Evolutionary conservation across 2,888 invertebrate species (phyloP).

Genomic region (Lepidochrysops patricia): DNA sequence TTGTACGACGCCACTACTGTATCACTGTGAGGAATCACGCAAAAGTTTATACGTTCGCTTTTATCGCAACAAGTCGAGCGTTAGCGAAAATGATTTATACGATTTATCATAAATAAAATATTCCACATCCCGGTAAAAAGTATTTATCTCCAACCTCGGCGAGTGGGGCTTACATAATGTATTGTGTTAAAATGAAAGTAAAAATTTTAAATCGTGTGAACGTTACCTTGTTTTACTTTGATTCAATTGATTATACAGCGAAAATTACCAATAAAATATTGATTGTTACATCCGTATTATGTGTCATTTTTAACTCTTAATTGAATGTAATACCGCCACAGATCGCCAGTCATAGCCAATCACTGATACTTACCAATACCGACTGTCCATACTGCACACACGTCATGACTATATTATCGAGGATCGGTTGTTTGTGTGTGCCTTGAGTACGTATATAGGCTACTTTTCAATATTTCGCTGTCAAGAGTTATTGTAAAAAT

Average conservation of each 20-base stretch:
- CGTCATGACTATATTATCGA: no score
- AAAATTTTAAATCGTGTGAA: not conserved
- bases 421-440: no score
- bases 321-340: no score
- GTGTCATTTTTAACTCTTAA: no score
- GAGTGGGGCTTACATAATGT: constrained; percentile 19
- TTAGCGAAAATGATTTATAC: constrained; percentile 70
- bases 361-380: no score
- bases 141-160: constrained; percentile 39
- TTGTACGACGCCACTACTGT: constrained; percentile 36
- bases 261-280: no score
- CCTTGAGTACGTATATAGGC: no score
- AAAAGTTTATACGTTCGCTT: constrained; percentile 68
- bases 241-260: not conserved
- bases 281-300: no score
- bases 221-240: not conserved
- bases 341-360: no score
- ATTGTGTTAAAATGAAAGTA: not conserved
- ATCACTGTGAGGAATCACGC: constrained; percentile 64
- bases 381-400: no score
- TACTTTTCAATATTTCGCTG: no score
- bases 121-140: constrained; percentile 54
- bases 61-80: constrained; percentile 59
- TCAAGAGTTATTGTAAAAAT: no score
- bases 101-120: constrained; percentile 72